Evolutionary conservation across 1,140 invertebrate genomes (phyloP).

Genomic region (Formica selysi): DNA sequence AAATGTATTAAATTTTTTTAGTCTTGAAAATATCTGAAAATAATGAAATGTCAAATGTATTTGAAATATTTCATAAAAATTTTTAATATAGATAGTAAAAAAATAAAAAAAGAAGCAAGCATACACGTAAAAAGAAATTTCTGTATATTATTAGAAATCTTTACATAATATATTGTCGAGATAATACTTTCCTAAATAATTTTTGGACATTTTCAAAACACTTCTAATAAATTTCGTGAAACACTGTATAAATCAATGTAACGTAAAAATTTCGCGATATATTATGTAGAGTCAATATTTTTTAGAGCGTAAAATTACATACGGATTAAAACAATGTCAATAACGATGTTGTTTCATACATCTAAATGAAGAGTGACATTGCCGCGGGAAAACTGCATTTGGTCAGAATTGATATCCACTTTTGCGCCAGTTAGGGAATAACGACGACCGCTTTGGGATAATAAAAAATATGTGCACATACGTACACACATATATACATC

Average conservation of each 20-base stretch:
- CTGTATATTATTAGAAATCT: too few species aligned
- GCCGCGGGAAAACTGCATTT: background rate
- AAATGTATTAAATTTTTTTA: background rate
- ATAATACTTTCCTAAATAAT: too few species aligned
- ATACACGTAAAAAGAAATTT: too few species aligned
- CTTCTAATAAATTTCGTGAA: too few species aligned
- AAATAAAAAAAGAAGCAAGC: too few species aligned
- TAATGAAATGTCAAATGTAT: too few species aligned
- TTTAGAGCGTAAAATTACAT: background rate
- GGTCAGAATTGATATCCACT: conserved; percentile 55
- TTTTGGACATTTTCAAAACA: too few species aligned
- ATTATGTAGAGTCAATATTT: background rate
- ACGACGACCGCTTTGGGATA: conserved; percentile 62
- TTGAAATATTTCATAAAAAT: too few species aligned
- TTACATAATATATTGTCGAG: too few species aligned
- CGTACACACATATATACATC: background rate
- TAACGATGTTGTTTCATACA: conserved; percentile 10
- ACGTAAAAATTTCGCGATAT: background rate
- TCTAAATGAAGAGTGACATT: conserved; percentile 27
- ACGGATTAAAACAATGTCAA: conserved; percentile 28
- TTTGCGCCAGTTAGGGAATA: conserved; percentile 56
- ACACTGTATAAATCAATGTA: too few species aligned
- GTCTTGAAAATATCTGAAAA: background rate
- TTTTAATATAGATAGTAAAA: too few species aligned
- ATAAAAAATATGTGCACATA: conserved; percentile 36